Conservation (phyloP, 2,113 vertebrate species). For the Ailuropoda melanoleuca region DNA sequence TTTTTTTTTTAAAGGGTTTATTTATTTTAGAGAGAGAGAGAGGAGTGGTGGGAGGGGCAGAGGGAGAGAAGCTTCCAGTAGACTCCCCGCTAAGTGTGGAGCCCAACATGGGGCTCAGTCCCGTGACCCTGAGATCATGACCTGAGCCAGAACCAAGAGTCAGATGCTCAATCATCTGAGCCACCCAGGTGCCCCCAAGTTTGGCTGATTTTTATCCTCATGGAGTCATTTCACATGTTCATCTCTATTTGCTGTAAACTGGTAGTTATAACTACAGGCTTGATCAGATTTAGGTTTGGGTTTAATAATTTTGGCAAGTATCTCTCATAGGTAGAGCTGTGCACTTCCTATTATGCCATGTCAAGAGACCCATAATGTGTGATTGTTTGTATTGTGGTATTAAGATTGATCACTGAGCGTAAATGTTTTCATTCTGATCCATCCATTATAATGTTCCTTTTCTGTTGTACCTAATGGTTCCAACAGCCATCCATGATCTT, state of each 20-base stretch:
- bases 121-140: neutral
- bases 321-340: neutral
- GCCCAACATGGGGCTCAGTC: neutral
- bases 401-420: neutral
- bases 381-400: neutral
- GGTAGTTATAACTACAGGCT: neutral
- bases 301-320: constrained; percentile 26
- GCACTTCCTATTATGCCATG: neutral
- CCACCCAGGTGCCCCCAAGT: neutral
- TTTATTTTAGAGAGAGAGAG: neutral
- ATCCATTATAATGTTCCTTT: neutral
- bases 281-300: neutral
- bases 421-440: neutral
- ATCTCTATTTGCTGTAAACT: neutral
- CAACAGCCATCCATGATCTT: neutral
- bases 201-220: neutral
- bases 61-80: neutral
- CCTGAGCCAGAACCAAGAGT: neutral
- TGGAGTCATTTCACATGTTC: neutral
- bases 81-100: too few species aligned
- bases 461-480: constrained; percentile 12
- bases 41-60: neutral
- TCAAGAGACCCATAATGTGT: neutral
- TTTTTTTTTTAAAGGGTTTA: neutral
- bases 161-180: neutral